Percentiles rank a stretch among this genome's conserved stretches.
Conservation (phyloP, 1,140 invertebrate species). For the Drosophila nannoptera region DNA sequence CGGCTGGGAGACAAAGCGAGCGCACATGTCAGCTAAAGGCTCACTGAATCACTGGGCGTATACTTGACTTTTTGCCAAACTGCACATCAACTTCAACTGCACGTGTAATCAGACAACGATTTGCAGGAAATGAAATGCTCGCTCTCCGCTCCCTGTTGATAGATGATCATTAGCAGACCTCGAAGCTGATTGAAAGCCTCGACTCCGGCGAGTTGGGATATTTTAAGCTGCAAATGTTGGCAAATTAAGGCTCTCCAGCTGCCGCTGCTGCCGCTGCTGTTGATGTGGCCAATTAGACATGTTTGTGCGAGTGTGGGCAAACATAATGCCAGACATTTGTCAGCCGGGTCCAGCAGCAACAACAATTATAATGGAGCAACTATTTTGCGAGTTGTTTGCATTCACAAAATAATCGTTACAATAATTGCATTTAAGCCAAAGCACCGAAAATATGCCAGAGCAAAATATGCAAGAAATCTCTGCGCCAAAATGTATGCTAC, state of each 20-base stretch:
- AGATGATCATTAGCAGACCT: not conserved
- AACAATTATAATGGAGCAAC: constrained; percentile 58
- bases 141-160: not conserved
- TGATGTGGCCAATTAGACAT: constrained; percentile 58
- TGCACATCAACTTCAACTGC: constrained; percentile 52
- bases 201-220: too few species aligned
- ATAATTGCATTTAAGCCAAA: constrained; percentile 61
- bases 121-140: not conserved
- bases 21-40: constrained; percentile 58
- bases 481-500: constrained; percentile 29
- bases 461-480: constrained; percentile 70
- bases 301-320: constrained; percentile 37
- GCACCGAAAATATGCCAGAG: constrained; percentile 12
- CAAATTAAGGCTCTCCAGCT: constrained; percentile 31
- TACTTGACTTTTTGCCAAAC: constrained; percentile 56
- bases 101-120: not conserved
- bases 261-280: too few species aligned
- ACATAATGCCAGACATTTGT: constrained; percentile 45
- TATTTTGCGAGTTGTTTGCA: constrained; percentile 52
- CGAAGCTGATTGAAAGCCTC: too few species aligned
- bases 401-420: constrained; percentile 62
- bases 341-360: constrained; percentile 14
- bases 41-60: constrained; percentile 44
- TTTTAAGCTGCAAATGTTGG: not conserved
- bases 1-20: constrained; percentile 56